Conservation (phyloP, 2,888 invertebrate species). For the Julus scanicus region DNA sequence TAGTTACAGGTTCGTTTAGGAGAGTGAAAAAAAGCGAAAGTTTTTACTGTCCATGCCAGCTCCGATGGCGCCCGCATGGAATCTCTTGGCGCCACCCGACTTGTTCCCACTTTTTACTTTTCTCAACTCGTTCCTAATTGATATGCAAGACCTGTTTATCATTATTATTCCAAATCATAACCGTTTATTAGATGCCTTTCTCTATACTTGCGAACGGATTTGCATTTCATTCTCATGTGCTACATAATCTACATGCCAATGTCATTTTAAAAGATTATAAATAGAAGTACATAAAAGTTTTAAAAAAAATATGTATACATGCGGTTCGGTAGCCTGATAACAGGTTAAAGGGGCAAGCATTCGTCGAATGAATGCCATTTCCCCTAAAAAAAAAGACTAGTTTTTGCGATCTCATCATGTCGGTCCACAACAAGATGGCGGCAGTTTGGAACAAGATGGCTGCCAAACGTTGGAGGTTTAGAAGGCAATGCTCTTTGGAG, state of each 20-base stretch:
- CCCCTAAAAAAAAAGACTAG: not conserved
- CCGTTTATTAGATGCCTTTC: constrained; percentile 28
- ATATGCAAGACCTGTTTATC: not conserved
- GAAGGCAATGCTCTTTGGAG: no score
- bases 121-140: not conserved
- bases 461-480: not conserved
- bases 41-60: not conserved
- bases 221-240: not conserved
- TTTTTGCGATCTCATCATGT: not conserved
- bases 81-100: not conserved
- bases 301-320: not conserved
- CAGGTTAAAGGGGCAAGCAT: constrained; percentile 21
- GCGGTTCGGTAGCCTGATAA: constrained; percentile 26
- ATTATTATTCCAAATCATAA: constrained; percentile 33
- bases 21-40: not conserved
- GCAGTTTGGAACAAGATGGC: not conserved
- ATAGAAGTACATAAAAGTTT: no score
- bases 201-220: constrained; percentile 3
- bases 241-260: not conserved
- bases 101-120: constrained; percentile 10
- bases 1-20: not conserved
- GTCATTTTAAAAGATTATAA: not conserved
- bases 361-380: constrained; percentile 33
- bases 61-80: not conserved
- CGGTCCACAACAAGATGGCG: not conserved